Percentiles rank a stretch among this genome's conserved stretches.
phyloP scores from a whole-genome alignment of 2,888 invertebrate genomes.

The Drosophila ochracea region DNA sequence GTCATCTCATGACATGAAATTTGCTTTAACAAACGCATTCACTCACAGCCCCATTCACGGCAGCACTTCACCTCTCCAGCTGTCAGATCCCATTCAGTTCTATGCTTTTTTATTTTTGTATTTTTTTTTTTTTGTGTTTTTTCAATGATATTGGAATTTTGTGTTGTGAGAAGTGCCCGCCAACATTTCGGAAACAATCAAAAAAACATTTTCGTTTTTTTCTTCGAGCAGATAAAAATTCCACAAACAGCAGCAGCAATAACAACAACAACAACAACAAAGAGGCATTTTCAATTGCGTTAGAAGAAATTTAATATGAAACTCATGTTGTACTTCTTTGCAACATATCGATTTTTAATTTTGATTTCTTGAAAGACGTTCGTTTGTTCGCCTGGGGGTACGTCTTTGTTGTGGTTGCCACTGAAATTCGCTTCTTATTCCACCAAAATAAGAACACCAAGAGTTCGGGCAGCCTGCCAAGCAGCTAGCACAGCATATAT shows the following conservation, averaged over 20 bases:
- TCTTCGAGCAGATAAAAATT: constrained; percentile 31
- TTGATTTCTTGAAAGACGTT: constrained; percentile 31
- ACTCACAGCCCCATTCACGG: constrained; percentile 8
- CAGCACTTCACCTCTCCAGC: constrained; percentile 21
- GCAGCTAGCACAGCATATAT: neutral
- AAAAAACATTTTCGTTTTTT: constrained; percentile 20
- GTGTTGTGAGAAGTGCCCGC: constrained; percentile 61
- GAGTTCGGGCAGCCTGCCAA: constrained; percentile 1
- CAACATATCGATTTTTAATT: constrained; percentile 57
- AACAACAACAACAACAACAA: constrained; percentile 25
- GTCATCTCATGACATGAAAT: constrained; percentile 65
- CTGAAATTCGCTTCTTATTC: constrained; percentile 24
- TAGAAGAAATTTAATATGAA: constrained; percentile 73
- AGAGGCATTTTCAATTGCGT: constrained; percentile 62
- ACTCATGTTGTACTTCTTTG: constrained; percentile 54
- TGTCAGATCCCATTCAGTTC: constrained; percentile 33
- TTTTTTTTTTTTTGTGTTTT: neutral
- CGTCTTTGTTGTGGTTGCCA: constrained; percentile 57
- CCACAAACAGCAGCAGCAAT: constrained; percentile 1
- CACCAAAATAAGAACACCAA: constrained; percentile 16
- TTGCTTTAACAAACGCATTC: constrained; percentile 63
- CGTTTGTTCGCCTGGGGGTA: constrained; percentile 10
- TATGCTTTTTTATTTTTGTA: neutral
- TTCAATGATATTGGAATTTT: constrained; percentile 74
- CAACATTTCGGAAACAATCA: constrained; percentile 75